Conservation (phyloP, 92 coral and sea anemone genomes). For the Zoanthus sociatus region DNA sequence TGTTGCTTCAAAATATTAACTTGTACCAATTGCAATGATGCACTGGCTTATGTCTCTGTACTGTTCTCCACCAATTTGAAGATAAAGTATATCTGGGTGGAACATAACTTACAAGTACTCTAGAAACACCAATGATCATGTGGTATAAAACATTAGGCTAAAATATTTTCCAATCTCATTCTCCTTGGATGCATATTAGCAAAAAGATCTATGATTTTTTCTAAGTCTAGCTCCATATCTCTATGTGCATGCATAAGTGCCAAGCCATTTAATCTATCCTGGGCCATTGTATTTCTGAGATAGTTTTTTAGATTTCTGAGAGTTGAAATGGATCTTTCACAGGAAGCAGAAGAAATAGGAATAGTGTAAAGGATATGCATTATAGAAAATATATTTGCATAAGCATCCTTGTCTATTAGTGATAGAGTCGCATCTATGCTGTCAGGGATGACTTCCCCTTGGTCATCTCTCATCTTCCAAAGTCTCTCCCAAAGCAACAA, state of each 20-base stretch:
- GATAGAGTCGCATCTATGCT: conserved; percentile 61
- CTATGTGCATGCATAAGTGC: conserved; percentile 73
- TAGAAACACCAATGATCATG: conserved; percentile 4
- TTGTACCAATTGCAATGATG: conserved; percentile 10
- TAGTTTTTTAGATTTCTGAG: conserved; percentile 67
- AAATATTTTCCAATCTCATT: conserved; percentile 61
- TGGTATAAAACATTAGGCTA: conserved; percentile 18
- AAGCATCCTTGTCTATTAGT: conserved; percentile 63
- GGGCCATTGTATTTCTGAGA: conserved; percentile 70
- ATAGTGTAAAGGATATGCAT: conserved; percentile 67
- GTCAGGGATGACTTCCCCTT: conserved; percentile 67
- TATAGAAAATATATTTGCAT: conserved; percentile 65
- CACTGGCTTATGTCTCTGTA: conserved; percentile 63
- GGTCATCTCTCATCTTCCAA: conserved; percentile 52
- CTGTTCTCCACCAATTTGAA: conserved; percentile 76
- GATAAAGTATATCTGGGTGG: conserved; percentile 58
- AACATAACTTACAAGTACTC: conserved; percentile 75
- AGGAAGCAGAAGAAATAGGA: conserved; percentile 71
- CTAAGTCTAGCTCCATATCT: conserved; percentile 64
- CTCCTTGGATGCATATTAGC: conserved; percentile 70
- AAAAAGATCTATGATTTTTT: conserved; percentile 58
- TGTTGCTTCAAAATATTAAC: neutral
- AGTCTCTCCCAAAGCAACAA: conserved; percentile 66
- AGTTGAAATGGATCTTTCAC: conserved; percentile 73
- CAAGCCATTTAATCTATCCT: conserved; percentile 71